Conservation (phyloP, 2,113 vertebrate species). For the Proteles cristata region DNA sequence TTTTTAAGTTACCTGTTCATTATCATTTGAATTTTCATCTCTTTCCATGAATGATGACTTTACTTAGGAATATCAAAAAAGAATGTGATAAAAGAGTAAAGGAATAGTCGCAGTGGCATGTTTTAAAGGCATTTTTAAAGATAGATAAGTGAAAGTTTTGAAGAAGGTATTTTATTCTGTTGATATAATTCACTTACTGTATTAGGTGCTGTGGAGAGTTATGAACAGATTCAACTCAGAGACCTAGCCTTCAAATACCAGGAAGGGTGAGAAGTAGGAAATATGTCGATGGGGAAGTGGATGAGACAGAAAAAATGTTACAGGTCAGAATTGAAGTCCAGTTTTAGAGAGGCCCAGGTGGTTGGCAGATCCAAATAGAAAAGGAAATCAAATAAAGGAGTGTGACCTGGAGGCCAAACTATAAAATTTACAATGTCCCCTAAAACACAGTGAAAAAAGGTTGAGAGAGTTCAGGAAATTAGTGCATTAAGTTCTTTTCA, state of each 20-base stretch:
- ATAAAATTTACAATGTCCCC: background rate
- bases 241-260: background rate
- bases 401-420: background rate
- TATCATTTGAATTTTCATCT: conserved; percentile 28
- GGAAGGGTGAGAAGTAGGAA: background rate
- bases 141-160: background rate
- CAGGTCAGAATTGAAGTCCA: background rate
- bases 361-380: background rate
- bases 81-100: background rate
- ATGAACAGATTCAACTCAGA: background rate
- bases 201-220: conserved; percentile 13
- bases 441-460: background rate
- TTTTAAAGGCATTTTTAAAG: conserved; percentile 9
- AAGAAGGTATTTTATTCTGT: background rate
- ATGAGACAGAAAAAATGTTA: background rate
- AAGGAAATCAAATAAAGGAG: conserved; percentile 1
- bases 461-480: background rate
- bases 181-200: background rate
- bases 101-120: background rate
- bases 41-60: conserved; percentile 5
- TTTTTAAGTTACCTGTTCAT: conserved; percentile 9
- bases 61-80: conserved; percentile 20
- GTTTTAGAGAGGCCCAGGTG: background rate
- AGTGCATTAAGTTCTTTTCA: conserved; percentile 5
- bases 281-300: background rate